phyloP scores from a whole-genome alignment of 2,797 vertebrate species.

The Hirundo rustica region DNA sequence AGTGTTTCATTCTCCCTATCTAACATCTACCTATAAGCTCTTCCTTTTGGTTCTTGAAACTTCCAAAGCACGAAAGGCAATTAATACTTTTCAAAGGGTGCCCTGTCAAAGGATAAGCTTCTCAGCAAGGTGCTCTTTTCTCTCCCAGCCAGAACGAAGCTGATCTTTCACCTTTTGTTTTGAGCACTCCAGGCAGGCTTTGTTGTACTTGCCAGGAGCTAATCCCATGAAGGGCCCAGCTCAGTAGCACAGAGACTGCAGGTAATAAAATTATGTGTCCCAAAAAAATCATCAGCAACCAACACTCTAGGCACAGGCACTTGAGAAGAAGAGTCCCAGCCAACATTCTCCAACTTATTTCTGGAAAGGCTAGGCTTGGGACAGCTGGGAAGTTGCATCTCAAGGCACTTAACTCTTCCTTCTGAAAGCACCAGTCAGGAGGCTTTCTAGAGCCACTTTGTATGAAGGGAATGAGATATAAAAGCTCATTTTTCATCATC shows the following conservation, averaged over 20 bases:
- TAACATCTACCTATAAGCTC: neutral
- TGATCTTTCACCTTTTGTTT: neutral
- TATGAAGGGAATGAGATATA: neutral
- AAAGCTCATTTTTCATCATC: constrained; percentile 5
- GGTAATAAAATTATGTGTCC: neutral
- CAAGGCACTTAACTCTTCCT: neutral
- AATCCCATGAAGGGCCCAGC: neutral
- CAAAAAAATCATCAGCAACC: neutral
- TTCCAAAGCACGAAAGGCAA: neutral
- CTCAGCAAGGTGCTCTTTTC: neutral
- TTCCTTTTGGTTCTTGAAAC: neutral
- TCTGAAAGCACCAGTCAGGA: neutral
- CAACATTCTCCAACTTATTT: neutral
- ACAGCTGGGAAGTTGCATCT: neutral
- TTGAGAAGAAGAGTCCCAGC: neutral
- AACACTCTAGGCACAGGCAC: neutral
- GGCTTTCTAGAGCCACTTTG: neutral
- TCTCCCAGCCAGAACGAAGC: neutral
- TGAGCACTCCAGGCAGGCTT: neutral
- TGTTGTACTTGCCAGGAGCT: neutral
- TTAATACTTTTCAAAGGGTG: neutral
- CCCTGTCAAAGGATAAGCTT: neutral
- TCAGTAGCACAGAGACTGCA: neutral
- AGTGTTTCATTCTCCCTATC: neutral
- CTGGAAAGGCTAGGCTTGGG: neutral